phyloP scores from a whole-genome alignment of 1,140 invertebrate genomes.

The Acromyrmex heyeri region DNA sequence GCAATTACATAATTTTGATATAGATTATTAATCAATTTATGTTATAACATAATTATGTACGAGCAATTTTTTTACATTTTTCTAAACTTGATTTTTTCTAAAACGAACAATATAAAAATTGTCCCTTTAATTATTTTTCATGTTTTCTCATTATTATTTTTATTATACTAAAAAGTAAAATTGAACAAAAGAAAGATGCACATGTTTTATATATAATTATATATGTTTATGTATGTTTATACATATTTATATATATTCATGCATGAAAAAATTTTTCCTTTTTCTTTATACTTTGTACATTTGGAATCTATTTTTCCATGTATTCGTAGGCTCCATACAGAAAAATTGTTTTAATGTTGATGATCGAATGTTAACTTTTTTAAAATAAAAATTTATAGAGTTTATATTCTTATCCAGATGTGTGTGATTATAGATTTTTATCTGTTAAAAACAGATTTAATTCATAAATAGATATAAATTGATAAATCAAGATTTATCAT shows the following conservation, averaged over 20 bases:
- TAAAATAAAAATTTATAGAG: slow-evolving; percentile 1
- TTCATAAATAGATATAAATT: background rate
- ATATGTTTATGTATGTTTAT: too few relatives aligned
- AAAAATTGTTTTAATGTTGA: background rate
- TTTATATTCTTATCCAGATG: background rate
- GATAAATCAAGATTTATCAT: background rate
- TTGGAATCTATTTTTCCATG: background rate
- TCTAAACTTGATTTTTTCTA: too few relatives aligned
- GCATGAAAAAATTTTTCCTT: too few relatives aligned
- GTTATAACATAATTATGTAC: background rate
- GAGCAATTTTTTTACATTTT: background rate
- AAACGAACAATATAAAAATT: too few relatives aligned
- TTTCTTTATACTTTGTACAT: background rate
- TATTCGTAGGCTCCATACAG: too few relatives aligned
- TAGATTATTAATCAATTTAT: background rate
- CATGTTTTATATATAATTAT: too few relatives aligned
- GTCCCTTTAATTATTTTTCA: too few relatives aligned
- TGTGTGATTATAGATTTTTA: background rate
- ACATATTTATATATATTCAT: too few relatives aligned
- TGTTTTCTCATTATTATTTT: too few relatives aligned
- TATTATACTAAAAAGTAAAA: too few relatives aligned
- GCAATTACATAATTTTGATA: slow-evolving; percentile 24
- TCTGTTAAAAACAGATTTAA: background rate
- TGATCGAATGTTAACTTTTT: background rate
- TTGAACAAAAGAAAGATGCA: too few relatives aligned